phyloP scores from a whole-genome alignment of 1,140 invertebrate species.

The Monochamus saltuarius region DNA sequence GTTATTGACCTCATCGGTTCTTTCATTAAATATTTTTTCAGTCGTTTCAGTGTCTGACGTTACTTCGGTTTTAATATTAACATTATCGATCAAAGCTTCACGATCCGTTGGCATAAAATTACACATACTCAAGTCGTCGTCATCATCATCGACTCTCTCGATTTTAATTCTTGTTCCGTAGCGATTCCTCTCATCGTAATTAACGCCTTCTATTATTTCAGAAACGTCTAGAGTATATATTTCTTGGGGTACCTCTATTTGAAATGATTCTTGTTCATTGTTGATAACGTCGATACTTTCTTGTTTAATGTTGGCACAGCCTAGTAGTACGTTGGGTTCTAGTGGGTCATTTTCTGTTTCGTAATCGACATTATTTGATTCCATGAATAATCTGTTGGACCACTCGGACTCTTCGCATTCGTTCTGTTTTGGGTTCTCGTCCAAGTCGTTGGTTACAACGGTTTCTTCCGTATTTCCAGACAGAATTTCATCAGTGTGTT shows the following conservation, averaged over 20 bases:
- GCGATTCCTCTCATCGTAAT: conserved; percentile 3
- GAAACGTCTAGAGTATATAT: background rate
- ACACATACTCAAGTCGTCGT: conserved; percentile 19
- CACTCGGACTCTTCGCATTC: background rate
- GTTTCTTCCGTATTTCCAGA: background rate
- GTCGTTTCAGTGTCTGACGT: background rate
- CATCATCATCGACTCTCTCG: conserved; percentile 3
- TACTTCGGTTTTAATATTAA: conserved; percentile 1
- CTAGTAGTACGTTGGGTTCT: background rate
- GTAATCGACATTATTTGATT: conserved; percentile 2
- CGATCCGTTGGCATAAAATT: background rate
- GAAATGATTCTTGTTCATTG: conserved; percentile 9
- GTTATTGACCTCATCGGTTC: conserved; percentile 6
- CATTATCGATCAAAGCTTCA: background rate
- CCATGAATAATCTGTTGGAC: background rate
- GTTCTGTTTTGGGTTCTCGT: background rate
- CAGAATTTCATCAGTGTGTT: conserved; percentile 17
- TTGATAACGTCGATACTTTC: conserved; percentile 10
- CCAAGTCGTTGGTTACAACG: background rate
- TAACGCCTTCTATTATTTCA: conserved; percentile 3
- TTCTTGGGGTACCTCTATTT: conserved; percentile 1
- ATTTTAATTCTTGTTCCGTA: conserved; percentile 1
- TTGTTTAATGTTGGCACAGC: background rate
- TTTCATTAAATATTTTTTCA: conserved; percentile 5
- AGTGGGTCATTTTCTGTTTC: conserved; percentile 1